Evolutionary conservation across 2,113 vertebrate species (phyloP).

Genomic region (Elephantulus edwardii): DNA sequence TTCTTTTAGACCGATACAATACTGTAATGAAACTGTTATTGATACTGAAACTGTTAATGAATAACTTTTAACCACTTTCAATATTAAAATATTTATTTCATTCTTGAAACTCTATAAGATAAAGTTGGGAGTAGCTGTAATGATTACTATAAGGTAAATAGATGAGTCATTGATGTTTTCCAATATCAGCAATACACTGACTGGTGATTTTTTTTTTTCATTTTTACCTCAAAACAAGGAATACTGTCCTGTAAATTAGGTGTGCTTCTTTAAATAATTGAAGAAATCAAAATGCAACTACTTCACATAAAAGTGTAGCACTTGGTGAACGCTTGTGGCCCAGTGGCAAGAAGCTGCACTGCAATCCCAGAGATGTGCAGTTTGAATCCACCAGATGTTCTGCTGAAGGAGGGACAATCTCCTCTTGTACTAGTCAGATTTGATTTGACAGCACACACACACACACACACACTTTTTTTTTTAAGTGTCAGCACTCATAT

Average conservation of each 20-base stretch:
- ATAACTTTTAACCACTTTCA: not conserved
- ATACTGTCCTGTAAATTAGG: not conserved
- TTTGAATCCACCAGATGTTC: too few relatives aligned
- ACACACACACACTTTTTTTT: too few relatives aligned
- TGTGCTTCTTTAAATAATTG: not conserved
- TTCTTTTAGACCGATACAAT: too few relatives aligned
- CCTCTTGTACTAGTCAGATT: too few relatives aligned
- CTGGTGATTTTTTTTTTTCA: not conserved
- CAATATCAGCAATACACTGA: not conserved
- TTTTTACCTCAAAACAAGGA: not conserved
- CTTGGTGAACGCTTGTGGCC: too few relatives aligned
- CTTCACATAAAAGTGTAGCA: not conserved
- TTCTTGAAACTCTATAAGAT: not conserved
- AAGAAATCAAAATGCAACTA: not conserved
- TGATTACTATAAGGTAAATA: not conserved
- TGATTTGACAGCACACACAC: too few relatives aligned
- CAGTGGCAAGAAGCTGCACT: too few relatives aligned
- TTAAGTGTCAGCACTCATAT: too few relatives aligned
- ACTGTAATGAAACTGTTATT: too few relatives aligned
- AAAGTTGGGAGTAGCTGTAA: not conserved
- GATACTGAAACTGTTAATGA: too few relatives aligned
- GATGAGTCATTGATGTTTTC: not conserved
- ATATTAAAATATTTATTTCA: constrained; percentile 1
- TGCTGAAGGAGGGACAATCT: too few relatives aligned
- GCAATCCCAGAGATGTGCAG: too few relatives aligned